Base-by-base conservation (phyloP, 2,888 invertebrate species). In the Drosophila mulleri region DNA sequence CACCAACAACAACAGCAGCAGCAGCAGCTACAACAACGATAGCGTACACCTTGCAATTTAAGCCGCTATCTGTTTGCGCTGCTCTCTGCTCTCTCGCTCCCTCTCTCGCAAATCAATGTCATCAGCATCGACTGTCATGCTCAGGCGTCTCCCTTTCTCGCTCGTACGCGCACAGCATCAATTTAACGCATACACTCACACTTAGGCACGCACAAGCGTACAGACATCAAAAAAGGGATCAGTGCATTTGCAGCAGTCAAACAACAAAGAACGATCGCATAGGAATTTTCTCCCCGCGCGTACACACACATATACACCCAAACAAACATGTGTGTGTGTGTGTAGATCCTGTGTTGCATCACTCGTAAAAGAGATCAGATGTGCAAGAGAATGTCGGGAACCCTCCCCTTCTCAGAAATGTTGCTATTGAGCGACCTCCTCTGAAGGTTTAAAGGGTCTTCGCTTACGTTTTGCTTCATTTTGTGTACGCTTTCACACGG, bases 41-140 rank as follows among this genome's bases (percentile, higher is more conserved):
- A 66, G 69, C 78, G 82, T 84, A 87, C 79, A 87, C 86, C 86
- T 87, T 87, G 86, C 86, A 84, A 86, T 86, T 90, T 89, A 88
- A 83, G 87, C 86, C 87, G 78, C 78, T 83, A 83, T 90, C 74
- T 79, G 72, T 65, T 66, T 70, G 74, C 29, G 61, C 78, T 82
- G 56, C 82, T 82, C 69, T 59, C 68, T 72, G 52, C 58, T 66
- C 75, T 67, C 62, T 20, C 44, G 4, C 45, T 18, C 68, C 18
- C 56, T 56, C 56, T 66, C 54, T 23, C 47, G 26, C 39, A n/a
- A 74, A 65, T 58, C 63, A 69, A 68, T 67, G 66, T 62, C 61
- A 65, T 42, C 32, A 74, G 61, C 64, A 45, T 18, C 39, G 47
- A 56, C 50, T 35, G 54, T 56, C 56, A 60, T 59, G 41, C 61